A percentile compares a stretch with the other conserved stretches of the same genome.
phyloP scores from a whole-genome alignment of 2,113 vertebrate species.

The Eretmochelys imbricata region DNA sequence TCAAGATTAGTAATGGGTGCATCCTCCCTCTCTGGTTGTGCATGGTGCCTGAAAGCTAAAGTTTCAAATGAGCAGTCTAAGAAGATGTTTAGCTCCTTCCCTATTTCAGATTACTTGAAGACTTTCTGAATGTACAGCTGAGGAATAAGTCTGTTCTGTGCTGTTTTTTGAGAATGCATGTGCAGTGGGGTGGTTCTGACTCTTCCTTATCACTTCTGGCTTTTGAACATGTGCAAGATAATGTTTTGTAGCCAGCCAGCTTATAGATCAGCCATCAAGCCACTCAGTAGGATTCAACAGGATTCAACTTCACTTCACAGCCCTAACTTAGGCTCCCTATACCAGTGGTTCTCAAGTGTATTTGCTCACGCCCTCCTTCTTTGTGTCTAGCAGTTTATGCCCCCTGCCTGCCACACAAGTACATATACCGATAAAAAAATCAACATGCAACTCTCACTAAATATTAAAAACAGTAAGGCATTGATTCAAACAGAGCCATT shows the following conservation, averaged over 20 bases:
- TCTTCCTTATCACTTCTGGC: neutral
- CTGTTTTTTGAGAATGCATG: neutral
- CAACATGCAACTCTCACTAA: too few relatives aligned
- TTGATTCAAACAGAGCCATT: too few relatives aligned
- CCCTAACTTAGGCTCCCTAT: neutral
- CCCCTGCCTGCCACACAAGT: too few relatives aligned
- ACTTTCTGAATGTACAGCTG: neutral
- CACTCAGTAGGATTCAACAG: rapidly evolving
- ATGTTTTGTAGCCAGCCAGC: neutral
- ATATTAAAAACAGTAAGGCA: too few relatives aligned
- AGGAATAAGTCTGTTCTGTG: neutral
- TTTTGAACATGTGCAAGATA: neutral
- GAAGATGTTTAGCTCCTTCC: neutral
- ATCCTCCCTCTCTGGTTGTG: neutral
- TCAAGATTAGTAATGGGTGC: neutral
- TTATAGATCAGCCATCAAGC: neutral
- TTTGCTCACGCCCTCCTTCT: neutral
- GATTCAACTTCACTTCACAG: neutral
- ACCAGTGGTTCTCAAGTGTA: neutral
- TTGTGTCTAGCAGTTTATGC: neutral
- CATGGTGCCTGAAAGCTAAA: neutral
- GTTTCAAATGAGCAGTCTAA: neutral
- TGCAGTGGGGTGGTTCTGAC: neutral
- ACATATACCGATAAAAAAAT: too few relatives aligned
- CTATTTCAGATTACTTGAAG: neutral